phyloP scores from a whole-genome alignment of 2,113 vertebrate species.

The Silurus asotus region DNA sequence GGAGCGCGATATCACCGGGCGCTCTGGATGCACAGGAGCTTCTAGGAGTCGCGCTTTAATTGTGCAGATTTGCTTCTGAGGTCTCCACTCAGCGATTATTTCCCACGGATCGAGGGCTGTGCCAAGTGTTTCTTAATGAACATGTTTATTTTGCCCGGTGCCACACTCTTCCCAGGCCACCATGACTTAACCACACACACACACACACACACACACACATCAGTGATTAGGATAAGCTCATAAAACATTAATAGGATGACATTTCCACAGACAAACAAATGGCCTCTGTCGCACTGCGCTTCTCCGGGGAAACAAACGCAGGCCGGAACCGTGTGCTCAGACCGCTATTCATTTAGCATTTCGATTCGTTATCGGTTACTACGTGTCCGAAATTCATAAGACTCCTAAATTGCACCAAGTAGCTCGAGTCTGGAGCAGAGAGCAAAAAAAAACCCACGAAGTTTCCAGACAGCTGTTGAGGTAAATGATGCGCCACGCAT shows the following conservation, averaged over 20 bases:
- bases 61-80: slow-evolving; percentile 20
- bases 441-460: slow-evolving; percentile 4
- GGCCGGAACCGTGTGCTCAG: neutral
- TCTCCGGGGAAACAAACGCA: neutral
- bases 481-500: neutral
- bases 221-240: slow-evolving; percentile 25
- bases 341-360: slow-evolving; percentile 62
- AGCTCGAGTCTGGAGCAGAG: slow-evolving; percentile 62
- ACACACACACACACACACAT: slow-evolving; percentile 59
- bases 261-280: slow-evolving; percentile 36
- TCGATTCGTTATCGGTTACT: slow-evolving; percentile 72
- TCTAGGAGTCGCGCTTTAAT: slow-evolving; percentile 1
- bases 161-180: slow-evolving; percentile 37
- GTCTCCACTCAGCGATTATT: slow-evolving; percentile 54
- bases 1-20: neutral
- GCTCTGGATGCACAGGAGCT: neutral
- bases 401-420: slow-evolving; percentile 68
- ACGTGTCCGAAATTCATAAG: slow-evolving; percentile 64
- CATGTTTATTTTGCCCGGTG: slow-evolving; percentile 56
- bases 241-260: slow-evolving; percentile 49
- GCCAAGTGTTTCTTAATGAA: slow-evolving; percentile 54
- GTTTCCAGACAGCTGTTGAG: slow-evolving; percentile 38
- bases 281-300: slow-evolving; percentile 19
- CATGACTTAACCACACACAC: slow-evolving; percentile 47
- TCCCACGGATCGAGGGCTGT: slow-evolving; percentile 56